Base-by-base conservation (phyloP, 2,888 invertebrate genomes). In the Strigamia maritima region DNA sequence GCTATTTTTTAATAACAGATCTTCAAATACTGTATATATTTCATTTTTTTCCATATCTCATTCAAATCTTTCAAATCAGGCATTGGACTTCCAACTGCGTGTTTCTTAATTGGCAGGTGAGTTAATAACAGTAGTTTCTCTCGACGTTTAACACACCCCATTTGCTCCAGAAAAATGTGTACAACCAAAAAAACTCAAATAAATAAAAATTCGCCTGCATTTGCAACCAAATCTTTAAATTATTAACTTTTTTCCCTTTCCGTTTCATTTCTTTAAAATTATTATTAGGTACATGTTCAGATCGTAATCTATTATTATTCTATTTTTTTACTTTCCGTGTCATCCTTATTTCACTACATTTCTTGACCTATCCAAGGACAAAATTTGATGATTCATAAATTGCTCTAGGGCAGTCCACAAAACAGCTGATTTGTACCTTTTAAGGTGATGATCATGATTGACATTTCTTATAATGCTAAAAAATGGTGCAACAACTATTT, bases 101-200 rank as follows among this genome's bases (percentile, higher is more conserved):
- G 60, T 60, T 60, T 24, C 60, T 60, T 60, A 60, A 60, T 60
- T 60, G 60, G 60, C 60, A 60, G 60, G 60, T 60, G 60, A 60
- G 60, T 24, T 60, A 60, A 60, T 60, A 60, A 60, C 60, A 60
- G 60, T 60, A 60, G 60, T 60, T 44, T 44, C 60, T 60, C 60
- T 60, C 60, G 60, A 22, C 60, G 19, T 60, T 60, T 60, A 60
- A 60, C 60, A 60, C 60, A 60, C 60, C 60, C 60, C 60, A 60
- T 60, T 60, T 60, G 60, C 60, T 22, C 60, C 24, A 60, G 60
- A 60, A 60, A 60, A 60, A 60, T 19, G 19, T 60, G 10, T 19
- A 19, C 22, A 24, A 6, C 6, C 8, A 60, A 60, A 60, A 60
- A 60, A 60, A 60, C n/a, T 60, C 12, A 60, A 60, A 24, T 24